Conservation (phyloP, 2,113 vertebrate genomes). For the Nymphicus hollandicus region DNA sequence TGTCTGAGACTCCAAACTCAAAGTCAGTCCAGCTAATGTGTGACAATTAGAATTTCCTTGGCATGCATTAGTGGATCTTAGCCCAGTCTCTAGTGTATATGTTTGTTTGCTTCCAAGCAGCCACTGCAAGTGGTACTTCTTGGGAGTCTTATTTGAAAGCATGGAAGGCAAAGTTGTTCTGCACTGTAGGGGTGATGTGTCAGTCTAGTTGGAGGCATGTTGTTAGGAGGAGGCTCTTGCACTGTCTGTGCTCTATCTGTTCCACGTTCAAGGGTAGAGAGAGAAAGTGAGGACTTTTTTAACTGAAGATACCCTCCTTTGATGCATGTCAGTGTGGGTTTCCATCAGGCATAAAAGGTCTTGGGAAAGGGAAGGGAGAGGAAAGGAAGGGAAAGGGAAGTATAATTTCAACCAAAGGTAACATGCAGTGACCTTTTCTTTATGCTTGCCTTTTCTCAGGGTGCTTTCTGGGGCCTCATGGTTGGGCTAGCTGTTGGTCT, state of each 20-base stretch:
- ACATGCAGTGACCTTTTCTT: neutral
- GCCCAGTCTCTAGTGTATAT: neutral
- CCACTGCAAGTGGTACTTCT: neutral
- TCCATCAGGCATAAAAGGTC: neutral
- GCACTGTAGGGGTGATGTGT: neutral
- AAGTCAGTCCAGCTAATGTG: neutral
- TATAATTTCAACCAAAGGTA: neutral
- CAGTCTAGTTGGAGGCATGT: neutral
- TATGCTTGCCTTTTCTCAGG: slow-evolving; percentile 70
- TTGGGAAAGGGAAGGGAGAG: neutral
- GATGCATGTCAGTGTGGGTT: neutral
- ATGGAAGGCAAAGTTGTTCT: neutral
- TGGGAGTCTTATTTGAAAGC: neutral
- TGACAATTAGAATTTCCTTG: neutral
- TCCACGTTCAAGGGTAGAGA: neutral
- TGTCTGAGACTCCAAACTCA: neutral
- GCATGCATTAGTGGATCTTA: neutral
- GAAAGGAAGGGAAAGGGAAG: no score
- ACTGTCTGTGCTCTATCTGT: neutral
- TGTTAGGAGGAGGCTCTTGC: neutral
- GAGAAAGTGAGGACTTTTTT: neutral
- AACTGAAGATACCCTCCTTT: neutral
- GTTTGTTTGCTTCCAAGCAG: neutral
- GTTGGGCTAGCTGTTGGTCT: slow-evolving; percentile 81
- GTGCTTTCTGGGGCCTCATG: slow-evolving; percentile 96